phyloP scores from a whole-genome alignment of 2,797 vertebrate species.

The Artibeus lituratus region DNA sequence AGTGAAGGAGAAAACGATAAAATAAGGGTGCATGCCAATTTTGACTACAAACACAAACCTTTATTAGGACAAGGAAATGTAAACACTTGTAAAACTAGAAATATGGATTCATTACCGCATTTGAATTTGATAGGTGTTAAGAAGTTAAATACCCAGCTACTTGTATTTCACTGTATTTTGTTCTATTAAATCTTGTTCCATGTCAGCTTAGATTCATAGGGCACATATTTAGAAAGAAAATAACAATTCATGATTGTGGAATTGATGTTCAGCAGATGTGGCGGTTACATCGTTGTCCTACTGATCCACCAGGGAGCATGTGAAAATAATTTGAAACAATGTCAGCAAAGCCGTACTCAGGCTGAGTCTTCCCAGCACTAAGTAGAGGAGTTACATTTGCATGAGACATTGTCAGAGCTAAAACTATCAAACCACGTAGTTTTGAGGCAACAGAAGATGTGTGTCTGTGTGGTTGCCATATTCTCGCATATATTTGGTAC shows the following conservation, averaged over 20 bases:
- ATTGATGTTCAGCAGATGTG: constrained; percentile 51
- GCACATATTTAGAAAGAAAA: constrained; percentile 33
- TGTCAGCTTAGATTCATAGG: constrained; percentile 22
- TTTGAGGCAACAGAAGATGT: neutral
- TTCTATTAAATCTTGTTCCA: constrained; percentile 35
- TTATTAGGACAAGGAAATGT: constrained; percentile 17
- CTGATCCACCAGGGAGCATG: neutral
- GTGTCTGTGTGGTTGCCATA: neutral
- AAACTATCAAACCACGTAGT: neutral
- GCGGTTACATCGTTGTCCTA: neutral
- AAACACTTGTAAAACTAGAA: constrained; percentile 4
- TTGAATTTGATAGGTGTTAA: neutral
- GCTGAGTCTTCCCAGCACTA: neutral
- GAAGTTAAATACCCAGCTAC: constrained; percentile 28
- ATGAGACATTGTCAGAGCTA: neutral
- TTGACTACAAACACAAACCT: neutral
- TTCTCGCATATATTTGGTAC: neutral
- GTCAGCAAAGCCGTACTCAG: neutral
- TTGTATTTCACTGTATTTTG: neutral
- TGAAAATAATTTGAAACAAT: constrained; percentile 29
- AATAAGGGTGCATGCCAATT: neutral
- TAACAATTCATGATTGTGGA: constrained; percentile 1
- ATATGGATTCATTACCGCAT: neutral
- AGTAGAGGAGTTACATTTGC: neutral
- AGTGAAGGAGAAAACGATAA: neutral